Evolutionary conservation across 2,113 vertebrate species (phyloP).

Genomic region (Lonchura striata): DNA sequence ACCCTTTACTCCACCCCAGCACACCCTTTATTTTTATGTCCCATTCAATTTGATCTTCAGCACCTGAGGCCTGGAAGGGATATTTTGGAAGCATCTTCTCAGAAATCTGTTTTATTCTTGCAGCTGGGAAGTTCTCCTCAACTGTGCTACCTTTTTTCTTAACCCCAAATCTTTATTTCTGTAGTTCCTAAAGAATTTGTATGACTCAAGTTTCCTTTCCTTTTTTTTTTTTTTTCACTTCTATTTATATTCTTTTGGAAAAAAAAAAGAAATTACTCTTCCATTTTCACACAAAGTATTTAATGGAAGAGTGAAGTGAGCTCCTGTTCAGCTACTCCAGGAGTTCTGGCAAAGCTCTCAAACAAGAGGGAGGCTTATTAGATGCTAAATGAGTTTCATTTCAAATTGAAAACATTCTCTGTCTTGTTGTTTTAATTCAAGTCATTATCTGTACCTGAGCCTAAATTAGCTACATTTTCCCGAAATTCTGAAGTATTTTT

Average conservation of each 20-base stretch:
- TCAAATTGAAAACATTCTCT: neutral
- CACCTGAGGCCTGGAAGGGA: neutral
- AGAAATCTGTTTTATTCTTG: neutral
- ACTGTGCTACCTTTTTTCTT: neutral
- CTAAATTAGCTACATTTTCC: neutral
- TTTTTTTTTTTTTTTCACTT: no score
- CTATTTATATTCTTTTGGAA: neutral
- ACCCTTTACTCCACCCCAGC: neutral
- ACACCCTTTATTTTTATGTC: neutral
- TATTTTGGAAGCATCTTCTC: neutral
- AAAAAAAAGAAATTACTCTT: neutral
- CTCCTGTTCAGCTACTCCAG: neutral
- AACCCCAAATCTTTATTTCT: neutral
- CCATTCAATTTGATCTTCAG: neutral
- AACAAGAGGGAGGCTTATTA: neutral
- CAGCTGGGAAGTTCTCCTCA: neutral
- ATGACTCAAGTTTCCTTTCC: neutral
- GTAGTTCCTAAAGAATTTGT: neutral
- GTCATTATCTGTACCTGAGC: neutral
- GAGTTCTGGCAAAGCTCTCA: neutral
- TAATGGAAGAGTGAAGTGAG: neutral
- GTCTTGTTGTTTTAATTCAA: conserved; percentile 11
- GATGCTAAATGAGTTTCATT: neutral
- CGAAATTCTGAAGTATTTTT: conserved; percentile 29
- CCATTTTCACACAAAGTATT: neutral